Evolutionary conservation across 2,888 invertebrate species (phyloP), one percentile per base, ranked within the genome.

Genomic region (Epiblema foenella): DNA sequence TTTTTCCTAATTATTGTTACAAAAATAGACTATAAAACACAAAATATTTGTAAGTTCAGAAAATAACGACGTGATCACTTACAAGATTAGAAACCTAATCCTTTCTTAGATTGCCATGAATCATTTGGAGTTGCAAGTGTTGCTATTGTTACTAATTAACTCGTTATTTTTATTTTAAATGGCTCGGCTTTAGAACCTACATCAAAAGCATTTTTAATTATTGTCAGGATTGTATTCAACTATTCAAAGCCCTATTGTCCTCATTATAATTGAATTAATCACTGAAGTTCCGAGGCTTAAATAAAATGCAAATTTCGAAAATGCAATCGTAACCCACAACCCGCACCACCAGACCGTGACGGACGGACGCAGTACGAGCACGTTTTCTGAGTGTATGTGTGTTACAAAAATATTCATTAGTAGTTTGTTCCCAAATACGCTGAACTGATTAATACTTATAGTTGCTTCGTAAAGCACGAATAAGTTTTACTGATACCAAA

Each of bases 221-320:
- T 49, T 29, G 59, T 58, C 62, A 29, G 63, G 49, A 69, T 72
- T 63, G 56, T 73, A 68, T 67, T 62, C 68, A 74, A 64, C 49
- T 73, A 68, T 67, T 62, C 68, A 74, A 64, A 68, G 42, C 79
- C 54, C 70, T 78, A 84, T 79, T 83, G 80, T 82, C 73, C 73
- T 69, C 85, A 85, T 85, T 85, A 83, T 87, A 84, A 87, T 86
- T 85, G 81, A 89, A 88, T 88, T 89, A 89, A 89, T 88, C 83
- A 84, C 84, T 78, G 78, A 77, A 78, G 75, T 83, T 82, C 80
- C 82, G 83, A 83, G 85, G 84, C 84, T 82, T 84, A 85, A 83
- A 84, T 86, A 85, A 88, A 90, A 92, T 93, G 92, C 91, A 91
- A 93, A 93, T 93, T 86, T 84, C 69, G 75, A 80, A 71, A 72